Conservation (phyloP, 2,888 invertebrate genomes). For the Athripsodes cinereus region DNA sequence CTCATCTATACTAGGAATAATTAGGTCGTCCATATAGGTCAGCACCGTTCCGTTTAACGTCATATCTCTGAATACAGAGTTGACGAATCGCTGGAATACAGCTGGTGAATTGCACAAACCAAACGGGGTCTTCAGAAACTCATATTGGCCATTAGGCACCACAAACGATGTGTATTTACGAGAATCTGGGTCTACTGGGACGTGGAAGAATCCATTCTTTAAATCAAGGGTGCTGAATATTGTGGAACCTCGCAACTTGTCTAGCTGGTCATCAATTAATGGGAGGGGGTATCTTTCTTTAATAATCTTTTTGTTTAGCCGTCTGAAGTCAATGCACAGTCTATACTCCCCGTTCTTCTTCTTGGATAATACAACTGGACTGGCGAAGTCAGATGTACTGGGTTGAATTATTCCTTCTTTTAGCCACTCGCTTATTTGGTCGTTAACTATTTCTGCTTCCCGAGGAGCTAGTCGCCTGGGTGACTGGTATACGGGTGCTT, state of each 20-base stretch:
- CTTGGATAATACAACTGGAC: conserved; percentile 28
- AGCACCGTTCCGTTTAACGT: conserved; percentile 14
- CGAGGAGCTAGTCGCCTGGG: conserved; percentile 28
- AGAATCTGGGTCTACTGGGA: conserved; percentile 27
- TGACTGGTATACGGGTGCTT: conserved; percentile 29
- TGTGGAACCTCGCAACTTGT: conserved; percentile 29
- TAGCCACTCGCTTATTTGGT: conserved; percentile 32
- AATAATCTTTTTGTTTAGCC: conserved; percentile 32
- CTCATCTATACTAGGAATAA: conserved; percentile 26
- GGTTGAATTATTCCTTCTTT: conserved; percentile 31
- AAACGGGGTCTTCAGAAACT: conserved; percentile 36
- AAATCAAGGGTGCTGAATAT: conserved; percentile 31
- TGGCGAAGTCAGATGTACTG: conserved; percentile 32
- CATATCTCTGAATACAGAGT: conserved; percentile 30
- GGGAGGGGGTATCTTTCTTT: conserved; percentile 35
- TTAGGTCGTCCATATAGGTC: conserved; percentile 30
- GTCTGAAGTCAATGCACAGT: conserved; percentile 35
- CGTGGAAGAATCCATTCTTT: conserved; percentile 33
- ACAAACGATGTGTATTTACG: conserved; percentile 34
- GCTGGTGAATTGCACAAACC: conserved; percentile 35
- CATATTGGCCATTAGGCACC: conserved; percentile 34
- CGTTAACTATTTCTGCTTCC: conserved; percentile 30
- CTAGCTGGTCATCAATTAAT: conserved; percentile 34
- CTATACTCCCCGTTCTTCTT: conserved; percentile 3
- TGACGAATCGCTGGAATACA: conserved; percentile 33